Base-by-base conservation (phyloP, 2,888 invertebrate species). In the Acanthacorydalis orientalis region DNA sequence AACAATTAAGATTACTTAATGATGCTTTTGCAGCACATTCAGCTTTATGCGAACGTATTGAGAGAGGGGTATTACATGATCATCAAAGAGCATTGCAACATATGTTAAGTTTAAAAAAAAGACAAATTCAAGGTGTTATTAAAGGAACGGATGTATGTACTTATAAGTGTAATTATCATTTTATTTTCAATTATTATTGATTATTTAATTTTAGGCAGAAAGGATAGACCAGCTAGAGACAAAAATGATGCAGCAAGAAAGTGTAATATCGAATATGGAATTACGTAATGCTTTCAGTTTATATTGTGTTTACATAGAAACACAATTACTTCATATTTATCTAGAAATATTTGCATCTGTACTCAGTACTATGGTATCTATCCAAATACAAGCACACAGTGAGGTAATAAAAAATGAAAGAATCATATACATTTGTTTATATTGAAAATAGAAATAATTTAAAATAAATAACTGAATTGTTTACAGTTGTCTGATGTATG, bases 101-200 rank as follows among this genome's bases (percentile, higher is more conserved):
- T 53, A 75, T 77, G 74, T 56, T 77, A 34, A 69, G 72, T 2
- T 61, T 77, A 46, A 78, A 78, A 55, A 76, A 75, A 53, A 62
- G 74, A 43, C 75, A 75, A 58, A 74, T 77, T 58, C 77, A 77
- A 56, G 76, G 76, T 1, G 75, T 75, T 9, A 74, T 77, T 51
- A 65, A 72, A 46, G 77, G 76, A 23, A 70, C 72, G 40, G 75
- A 75, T 59, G 76, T 76, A 62, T 65, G 68, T 62, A 48, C 31
- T 44, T 31, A 9, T 9, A 8, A 37, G 1, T 9, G 2, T 14
- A 7, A 10, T 37, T 23, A 37, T 9, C 7, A 37, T 37, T 12
- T 37, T 37, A 37, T 37, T 12, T 1, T 37, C n/a, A 35, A 35
- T 37, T 37, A 6, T 14, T 1, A 37, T 37, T 12, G 10, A 1